Evolutionary conservation across 2,797 vertebrate species (phyloP).

Genomic region (Scarus forsteni): DNA sequence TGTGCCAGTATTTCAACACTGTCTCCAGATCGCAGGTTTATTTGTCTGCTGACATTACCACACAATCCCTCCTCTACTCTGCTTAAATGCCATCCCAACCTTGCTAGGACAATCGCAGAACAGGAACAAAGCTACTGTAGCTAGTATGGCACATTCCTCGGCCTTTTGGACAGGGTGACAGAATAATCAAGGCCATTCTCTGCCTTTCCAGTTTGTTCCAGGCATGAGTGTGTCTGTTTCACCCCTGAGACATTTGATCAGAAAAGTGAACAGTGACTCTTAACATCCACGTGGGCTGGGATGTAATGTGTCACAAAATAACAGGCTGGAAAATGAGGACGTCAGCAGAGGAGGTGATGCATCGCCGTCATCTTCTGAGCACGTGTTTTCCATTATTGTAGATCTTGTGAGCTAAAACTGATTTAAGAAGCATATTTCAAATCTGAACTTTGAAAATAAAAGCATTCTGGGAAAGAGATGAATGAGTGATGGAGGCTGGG

Average conservation of each 20-base stretch:
- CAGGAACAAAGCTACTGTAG: slow-evolving; percentile 85
- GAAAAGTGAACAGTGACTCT: slow-evolving; percentile 68
- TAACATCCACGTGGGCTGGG: slow-evolving; percentile 64
- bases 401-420: slow-evolving; percentile 17
- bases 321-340: slow-evolving; percentile 46
- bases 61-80: slow-evolving; percentile 70
- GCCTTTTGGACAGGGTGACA: slow-evolving; percentile 79
- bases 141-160: slow-evolving; percentile 83
- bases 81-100: slow-evolving; percentile 78
- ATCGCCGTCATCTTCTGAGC: slow-evolving; percentile 39
- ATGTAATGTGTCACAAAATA: slow-evolving; percentile 74
- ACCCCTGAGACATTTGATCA: slow-evolving; percentile 76
- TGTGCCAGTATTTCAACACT: slow-evolving; percentile 24
- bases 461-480: slow-evolving; percentile 28
- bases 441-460: background rate
- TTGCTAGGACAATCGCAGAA: slow-evolving; percentile 76
- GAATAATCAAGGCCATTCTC: slow-evolving; percentile 87
- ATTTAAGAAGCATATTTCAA: slow-evolving; percentile 15
- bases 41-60: slow-evolving; percentile 69
- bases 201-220: slow-evolving; percentile 68
- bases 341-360: slow-evolving; percentile 51
- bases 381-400: slow-evolving; percentile 7
- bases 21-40: slow-evolving; percentile 56
- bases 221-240: slow-evolving; percentile 71
- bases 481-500: slow-evolving; percentile 45